Evolutionary conservation across 2,113 vertebrate species (phyloP), one percentile per base, ranked within the genome.

Genomic region (Istiophorus platypterus): DNA sequence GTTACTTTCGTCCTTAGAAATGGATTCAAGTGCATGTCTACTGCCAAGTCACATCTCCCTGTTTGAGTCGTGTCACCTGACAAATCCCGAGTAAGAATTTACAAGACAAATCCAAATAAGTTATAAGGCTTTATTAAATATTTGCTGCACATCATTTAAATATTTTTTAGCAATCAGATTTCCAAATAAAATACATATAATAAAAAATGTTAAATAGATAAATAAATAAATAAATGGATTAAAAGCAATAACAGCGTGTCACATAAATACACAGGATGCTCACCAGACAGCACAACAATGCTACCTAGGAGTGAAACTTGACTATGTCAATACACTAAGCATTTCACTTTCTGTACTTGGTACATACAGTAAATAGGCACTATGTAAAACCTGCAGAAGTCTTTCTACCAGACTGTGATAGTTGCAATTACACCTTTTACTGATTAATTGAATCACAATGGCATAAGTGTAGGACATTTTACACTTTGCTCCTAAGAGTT

Each of bases 351-450:
- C 31, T 92, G 88, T 92, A 89, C 91, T 89, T 34, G 64, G 92
- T 92, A 93, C 92, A 93, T 87, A 90, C 85, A 73, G 89, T 86
- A 88, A 86, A 82, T 73, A n/a, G 24, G 64, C 3, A 17, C 20
- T 82, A 2, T 61, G 20, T 20, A 72, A 69, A 63, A 75, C 49
- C 15, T 24, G 5, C 26, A 61, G 31, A 34, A 34, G 31, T 74
- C 6, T 13, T 41, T 72, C 4, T 31, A 72, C 26, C 9, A 67
- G 42, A 65, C 18, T 47, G 7, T 12, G 41, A 22, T 13, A 29
- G 20, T 78, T 13, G 10, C 71, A 67, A 61, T 59, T 4, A 39
- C 15, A 17, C 18, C n/a, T 20, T n/a, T 1, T 37, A 10, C 22
- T 31, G 20, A 54, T 63, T n/a, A 49, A 69, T 59, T 59, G 18